phyloP scores from a whole-genome alignment of 2,797 vertebrate genomes.

The Acanthopagrus latus region DNA sequence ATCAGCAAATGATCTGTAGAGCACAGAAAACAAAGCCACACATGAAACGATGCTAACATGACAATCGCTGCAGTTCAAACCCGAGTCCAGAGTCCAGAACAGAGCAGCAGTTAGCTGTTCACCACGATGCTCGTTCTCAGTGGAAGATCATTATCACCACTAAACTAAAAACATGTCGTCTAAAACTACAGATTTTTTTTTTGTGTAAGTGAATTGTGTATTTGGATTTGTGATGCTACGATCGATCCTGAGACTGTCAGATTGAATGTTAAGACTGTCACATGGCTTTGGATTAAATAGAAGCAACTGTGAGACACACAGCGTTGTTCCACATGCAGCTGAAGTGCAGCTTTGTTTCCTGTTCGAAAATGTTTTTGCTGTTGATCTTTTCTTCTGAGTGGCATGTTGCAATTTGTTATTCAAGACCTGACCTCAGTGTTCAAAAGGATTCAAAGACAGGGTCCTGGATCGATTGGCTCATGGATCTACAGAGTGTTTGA shows the following conservation, averaged over 20 bases:
- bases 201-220: background rate
- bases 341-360: constrained; percentile 8
- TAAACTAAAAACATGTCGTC: too few relatives aligned
- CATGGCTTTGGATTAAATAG: constrained; percentile 10
- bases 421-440: constrained; percentile 5
- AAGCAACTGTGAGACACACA: background rate
- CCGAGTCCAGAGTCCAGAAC: too few relatives aligned
- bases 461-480: background rate
- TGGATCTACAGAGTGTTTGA: background rate
- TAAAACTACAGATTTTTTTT: too few relatives aligned
- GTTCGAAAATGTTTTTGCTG: background rate
- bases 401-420: background rate
- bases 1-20: too few relatives aligned
- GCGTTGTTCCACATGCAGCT: constrained; percentile 8
- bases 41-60: too few relatives aligned
- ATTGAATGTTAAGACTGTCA: background rate
- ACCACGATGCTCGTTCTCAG: too few relatives aligned
- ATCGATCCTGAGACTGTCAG: background rate
- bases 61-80: too few relatives aligned
- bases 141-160: too few relatives aligned
- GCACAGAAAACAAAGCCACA: too few relatives aligned
- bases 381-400: background rate
- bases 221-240: background rate
- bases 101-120: too few relatives aligned
- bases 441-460: background rate